These are phyloP conservation scores for Saimiri boliviensis DNA, from an alignment of 2,113 vertebrate genomes.

Conservation along the genomic window DNA sequence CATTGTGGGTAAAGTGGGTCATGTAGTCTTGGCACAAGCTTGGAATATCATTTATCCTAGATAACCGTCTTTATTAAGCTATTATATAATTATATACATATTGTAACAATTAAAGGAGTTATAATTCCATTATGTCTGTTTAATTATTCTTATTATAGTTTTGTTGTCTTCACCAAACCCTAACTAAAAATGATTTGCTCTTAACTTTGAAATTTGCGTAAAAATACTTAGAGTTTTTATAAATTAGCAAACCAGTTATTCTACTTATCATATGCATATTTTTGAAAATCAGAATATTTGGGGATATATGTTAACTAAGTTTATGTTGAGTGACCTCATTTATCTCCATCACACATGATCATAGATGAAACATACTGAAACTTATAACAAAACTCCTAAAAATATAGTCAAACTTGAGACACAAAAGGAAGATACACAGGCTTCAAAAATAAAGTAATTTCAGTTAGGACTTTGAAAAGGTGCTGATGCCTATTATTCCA, in stretches of 20 bases:
- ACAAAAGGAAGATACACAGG: background rate
- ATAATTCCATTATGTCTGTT: background rate
- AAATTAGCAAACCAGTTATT: background rate
- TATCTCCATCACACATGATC: background rate
- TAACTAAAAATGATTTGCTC: background rate
- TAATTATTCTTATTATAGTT: background rate
- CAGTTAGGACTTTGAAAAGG: background rate
- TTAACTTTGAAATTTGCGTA: background rate
- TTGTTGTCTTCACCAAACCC: background rate
- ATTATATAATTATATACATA: background rate
- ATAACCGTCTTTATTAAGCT: background rate
- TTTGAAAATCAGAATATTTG: background rate
- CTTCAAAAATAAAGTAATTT: background rate
- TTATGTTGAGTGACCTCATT: background rate
- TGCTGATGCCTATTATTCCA: background rate
- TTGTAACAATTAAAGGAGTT: background rate
- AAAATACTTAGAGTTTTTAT: background rate
- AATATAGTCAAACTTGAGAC: background rate
- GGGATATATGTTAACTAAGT: background rate
- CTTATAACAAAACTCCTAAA: background rate
- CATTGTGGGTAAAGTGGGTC: background rate
- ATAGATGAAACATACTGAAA: background rate
- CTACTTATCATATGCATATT: background rate
- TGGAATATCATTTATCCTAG: background rate
- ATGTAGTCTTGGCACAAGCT: background rate